phyloP scores from a whole-genome alignment of 1,140 invertebrate species.

The Pteromalus puparum region DNA sequence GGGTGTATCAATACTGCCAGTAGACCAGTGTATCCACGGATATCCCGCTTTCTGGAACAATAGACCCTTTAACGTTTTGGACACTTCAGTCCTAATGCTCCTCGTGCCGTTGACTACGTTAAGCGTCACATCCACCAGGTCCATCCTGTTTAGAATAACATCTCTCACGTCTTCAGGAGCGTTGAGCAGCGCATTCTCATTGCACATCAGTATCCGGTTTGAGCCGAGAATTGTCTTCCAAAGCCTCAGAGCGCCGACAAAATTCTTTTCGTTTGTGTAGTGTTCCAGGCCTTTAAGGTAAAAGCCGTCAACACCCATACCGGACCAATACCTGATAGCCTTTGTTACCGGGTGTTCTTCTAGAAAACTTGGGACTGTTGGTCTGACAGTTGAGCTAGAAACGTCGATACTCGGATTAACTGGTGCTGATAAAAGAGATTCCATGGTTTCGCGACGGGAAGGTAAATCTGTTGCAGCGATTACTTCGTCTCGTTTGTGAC shows the following conservation, averaged over 20 bases:
- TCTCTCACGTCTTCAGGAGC: conserved; percentile 70
- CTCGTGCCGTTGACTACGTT: conserved; percentile 77
- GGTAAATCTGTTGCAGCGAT: conserved; percentile 37
- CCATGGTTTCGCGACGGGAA: conserved; percentile 58
- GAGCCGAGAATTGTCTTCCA: conserved; percentile 82
- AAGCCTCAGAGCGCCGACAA: conserved; percentile 74
- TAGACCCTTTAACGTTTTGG: conserved; percentile 75
- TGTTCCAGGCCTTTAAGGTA: conserved; percentile 83
- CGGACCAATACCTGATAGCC: conserved; percentile 81
- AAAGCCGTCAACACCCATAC: conserved; percentile 85
- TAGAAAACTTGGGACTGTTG: conserved; percentile 40
- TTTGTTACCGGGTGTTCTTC: conserved; percentile 69
- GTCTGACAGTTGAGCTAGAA: neutral
- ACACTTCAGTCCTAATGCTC: conserved; percentile 77
- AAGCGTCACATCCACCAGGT: conserved; percentile 83
- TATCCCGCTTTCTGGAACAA: conserved; percentile 79
- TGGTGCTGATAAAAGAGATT: conserved; percentile 55
- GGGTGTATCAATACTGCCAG: conserved; percentile 78
- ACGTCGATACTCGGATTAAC: neutral
- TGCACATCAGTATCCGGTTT: conserved; percentile 82
- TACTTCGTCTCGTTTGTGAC: conserved; percentile 37
- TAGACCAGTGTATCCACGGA: conserved; percentile 87
- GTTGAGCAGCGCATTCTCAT: conserved; percentile 76
- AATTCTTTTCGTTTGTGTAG: conserved; percentile 71
- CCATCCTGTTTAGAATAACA: conserved; percentile 79